Base-by-base conservation (phyloP, 2,113 vertebrate species). In the Alligator mississippiensis region DNA sequence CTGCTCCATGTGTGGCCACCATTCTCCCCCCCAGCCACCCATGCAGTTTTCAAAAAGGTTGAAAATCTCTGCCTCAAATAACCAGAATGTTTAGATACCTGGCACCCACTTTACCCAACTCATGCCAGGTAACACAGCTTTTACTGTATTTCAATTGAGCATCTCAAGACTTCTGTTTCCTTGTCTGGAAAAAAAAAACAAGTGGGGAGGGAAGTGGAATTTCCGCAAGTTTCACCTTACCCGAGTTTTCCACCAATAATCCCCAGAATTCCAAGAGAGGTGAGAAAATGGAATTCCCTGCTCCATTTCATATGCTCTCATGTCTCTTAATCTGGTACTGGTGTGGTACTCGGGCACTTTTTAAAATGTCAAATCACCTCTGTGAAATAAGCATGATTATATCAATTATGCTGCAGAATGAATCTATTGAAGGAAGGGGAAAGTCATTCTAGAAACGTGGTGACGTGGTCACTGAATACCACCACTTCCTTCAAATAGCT, bases 241-340 rank as follows among this genome's bases (percentile, higher is more conserved):
- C 30, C 47, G 72, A 93, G 16, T 82, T 89, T 77, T 77, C 47
- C 80, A 54, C 86, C 58, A 85, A 75, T 92, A 62, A 89, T 92
- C 83, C 90, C 54, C 3, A 83, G 82, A 60, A 34, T 81, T 97
- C 58, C 62, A 85, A 68, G 66, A 24, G 9, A 86, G 70, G 93
- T 79, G 85, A 86, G 89, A 86, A 95, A 90, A 68, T 93, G 82
- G 92, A 92, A 87, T 95, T 74, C 68, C 60, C 57, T 76, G 68
- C 90, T 72, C 60, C 58, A n/a, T n/a, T 83, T 55, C 61, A 64
- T 68, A 9, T 38, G 34, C 38, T 22, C 34, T 72, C 5, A 34
- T 38, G 19, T 22, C 34, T 72, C 18, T 22, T 72, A 21, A 38
- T 47, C 21, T 47, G 68, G 19, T 27, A 16, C 63, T 66, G 27